Conservation (phyloP, 1,140 invertebrate species). For the Berghia stephanieae region DNA sequence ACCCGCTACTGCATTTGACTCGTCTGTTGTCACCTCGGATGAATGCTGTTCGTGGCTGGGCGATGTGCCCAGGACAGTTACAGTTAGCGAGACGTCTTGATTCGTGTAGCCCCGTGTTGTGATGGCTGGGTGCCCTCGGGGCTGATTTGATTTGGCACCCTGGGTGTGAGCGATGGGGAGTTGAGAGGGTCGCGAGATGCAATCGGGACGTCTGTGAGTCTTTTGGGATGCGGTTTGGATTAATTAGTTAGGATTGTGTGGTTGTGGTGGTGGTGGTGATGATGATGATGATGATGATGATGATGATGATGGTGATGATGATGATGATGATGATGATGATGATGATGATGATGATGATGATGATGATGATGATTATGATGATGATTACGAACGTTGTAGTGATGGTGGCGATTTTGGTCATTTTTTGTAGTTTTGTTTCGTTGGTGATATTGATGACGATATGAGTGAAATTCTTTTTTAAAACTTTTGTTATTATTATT, state of each 20-base stretch:
- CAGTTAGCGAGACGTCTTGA: not conserved
- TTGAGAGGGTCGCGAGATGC: not conserved
- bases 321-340: slow-evolving; percentile 23
- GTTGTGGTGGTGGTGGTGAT: not conserved
- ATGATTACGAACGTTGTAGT: too few species aligned
- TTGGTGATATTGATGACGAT: not conserved
- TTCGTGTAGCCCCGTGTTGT: not conserved
- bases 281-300: slow-evolving; percentile 30
- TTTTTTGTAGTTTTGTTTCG: not conserved
- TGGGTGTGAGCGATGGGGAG: not conserved
- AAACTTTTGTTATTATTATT: too few species aligned
- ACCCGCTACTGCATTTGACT: too few species aligned
- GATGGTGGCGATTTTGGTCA: not conserved
- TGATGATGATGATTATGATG: too few species aligned
- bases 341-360: not conserved
- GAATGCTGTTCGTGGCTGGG: not conserved
- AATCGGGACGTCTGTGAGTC: not conserved
- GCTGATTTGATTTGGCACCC: not conserved
- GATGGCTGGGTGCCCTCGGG: not conserved
- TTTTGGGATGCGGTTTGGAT: not conserved
- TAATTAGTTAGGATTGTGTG: not conserved
- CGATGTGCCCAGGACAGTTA: not conserved
- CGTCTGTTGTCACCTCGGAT: not conserved
- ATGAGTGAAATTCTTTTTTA: not conserved
- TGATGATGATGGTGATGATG: slow-evolving; percentile 25